phyloP scores from a whole-genome alignment of 2,888 invertebrate genomes.

The Papilio protenor region DNA sequence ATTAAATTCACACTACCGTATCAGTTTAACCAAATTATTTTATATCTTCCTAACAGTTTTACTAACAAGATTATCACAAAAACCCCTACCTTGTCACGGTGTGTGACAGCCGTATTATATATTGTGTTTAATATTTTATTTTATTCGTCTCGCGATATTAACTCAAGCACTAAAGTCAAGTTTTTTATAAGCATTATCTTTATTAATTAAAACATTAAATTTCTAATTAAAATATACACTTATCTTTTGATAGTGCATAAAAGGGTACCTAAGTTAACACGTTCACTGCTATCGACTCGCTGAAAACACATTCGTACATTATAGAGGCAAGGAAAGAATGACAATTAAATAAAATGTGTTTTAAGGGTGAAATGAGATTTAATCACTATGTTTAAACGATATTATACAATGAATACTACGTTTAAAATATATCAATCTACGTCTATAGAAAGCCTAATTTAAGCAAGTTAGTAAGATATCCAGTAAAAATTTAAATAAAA shows the following conservation, averaged over 20 bases:
- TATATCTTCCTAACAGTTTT: slow-evolving; percentile 10
- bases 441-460: not conserved
- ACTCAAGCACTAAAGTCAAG: slow-evolving; percentile 1
- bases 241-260: not conserved
- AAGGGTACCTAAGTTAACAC: not conserved
- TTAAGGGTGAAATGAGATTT: not conserved
- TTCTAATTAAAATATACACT: not conserved
- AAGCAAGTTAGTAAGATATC: slow-evolving; percentile 4
- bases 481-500: slow-evolving; percentile 26
- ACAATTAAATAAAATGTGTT: not conserved
- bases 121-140: slow-evolving; percentile 29
- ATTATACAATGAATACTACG: not conserved
- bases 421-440: not conserved
- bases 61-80: slow-evolving; percentile 16
- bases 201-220: slow-evolving; percentile 17
- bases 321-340: not conserved
- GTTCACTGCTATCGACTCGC: not conserved
- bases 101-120: slow-evolving; percentile 30
- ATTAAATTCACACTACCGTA: slow-evolving; percentile 29
- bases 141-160: slow-evolving; percentile 36
- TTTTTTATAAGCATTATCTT: slow-evolving; percentile 2
- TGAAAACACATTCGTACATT: not conserved
- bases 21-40: slow-evolving; percentile 18
- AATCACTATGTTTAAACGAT: not conserved
- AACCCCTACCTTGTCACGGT: not conserved